Evolutionary conservation across 2,888 invertebrate species (phyloP).

Genomic region (Antitype chi): DNA sequence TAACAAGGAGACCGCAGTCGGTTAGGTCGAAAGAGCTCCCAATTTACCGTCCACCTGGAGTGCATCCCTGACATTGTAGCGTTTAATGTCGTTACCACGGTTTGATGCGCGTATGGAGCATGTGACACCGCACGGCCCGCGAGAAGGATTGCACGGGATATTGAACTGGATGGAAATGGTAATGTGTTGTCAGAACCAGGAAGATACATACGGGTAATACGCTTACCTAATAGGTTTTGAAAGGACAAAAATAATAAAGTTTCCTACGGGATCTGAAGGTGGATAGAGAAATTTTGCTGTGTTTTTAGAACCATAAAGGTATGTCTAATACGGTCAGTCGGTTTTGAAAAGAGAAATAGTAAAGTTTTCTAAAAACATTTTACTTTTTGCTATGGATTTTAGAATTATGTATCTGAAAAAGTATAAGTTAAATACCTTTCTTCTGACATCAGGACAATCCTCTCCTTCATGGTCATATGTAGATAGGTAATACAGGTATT

Average conservation of each 20-base stretch:
- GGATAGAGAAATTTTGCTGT: too few species aligned
- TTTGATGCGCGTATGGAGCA: conserved; percentile 71
- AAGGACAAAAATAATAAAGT: background rate
- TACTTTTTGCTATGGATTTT: background rate
- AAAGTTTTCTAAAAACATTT: too few species aligned
- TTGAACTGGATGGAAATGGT: background rate
- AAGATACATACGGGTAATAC: too few species aligned
- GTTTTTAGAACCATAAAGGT: too few species aligned
- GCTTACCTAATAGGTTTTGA: background rate
- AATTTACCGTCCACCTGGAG: conserved; percentile 75
- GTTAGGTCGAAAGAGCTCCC: conserved; percentile 70
- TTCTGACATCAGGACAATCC: background rate
- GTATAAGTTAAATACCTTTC: background rate
- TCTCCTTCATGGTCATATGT: too few species aligned
- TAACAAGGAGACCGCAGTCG: conserved; percentile 64
- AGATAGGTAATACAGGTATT: too few species aligned
- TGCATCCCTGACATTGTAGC: conserved; percentile 71
- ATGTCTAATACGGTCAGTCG: background rate
- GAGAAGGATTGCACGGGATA: conserved; percentile 2
- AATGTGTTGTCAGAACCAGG: background rate
- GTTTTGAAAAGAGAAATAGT: background rate
- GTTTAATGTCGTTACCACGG: conserved; percentile 74
- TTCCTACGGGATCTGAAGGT: too few species aligned
- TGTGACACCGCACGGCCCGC: conserved; percentile 20
- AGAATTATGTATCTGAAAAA: background rate